Evolutionary conservation across 2,888 invertebrate species (phyloP).

Genomic region (Allophyes oxyacanthae): DNA sequence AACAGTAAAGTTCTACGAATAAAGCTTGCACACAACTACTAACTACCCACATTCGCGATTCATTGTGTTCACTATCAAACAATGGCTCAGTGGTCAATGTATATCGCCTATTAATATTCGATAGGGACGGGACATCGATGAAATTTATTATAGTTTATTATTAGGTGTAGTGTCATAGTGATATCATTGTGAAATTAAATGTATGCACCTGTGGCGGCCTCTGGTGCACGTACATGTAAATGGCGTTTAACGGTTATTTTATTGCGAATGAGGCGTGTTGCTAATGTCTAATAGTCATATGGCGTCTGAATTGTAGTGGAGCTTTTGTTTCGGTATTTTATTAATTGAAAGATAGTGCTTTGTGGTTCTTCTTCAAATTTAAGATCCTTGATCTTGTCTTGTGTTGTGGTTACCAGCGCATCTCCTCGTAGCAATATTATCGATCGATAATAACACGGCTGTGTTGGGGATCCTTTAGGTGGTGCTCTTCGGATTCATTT

Average conservation of each 20-base stretch:
- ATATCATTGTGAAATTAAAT: conserved; percentile 64
- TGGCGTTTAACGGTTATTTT: conserved; percentile 45
- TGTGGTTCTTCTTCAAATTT: too few relatives aligned
- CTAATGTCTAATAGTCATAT: conserved; percentile 32
- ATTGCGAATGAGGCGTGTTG: conserved; percentile 35
- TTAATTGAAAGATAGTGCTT: neutral
- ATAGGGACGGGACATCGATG: conserved; percentile 56
- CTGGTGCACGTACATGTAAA: conserved; percentile 47
- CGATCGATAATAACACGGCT: too few relatives aligned
- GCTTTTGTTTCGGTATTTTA: conserved; percentile 16
- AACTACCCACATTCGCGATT: conserved; percentile 28
- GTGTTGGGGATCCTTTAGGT: too few relatives aligned
- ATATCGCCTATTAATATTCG: conserved; percentile 56
- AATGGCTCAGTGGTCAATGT: conserved; percentile 34
- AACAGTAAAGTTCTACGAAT: conserved; percentile 7
- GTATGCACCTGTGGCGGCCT: conserved; percentile 39
- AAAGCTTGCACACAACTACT: conserved; percentile 20
- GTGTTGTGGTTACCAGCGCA: too few relatives aligned
- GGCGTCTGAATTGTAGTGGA: conserved; percentile 8
- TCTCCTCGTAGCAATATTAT: too few relatives aligned
- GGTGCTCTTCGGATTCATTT: too few relatives aligned
- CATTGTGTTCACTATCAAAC: conserved; percentile 25
- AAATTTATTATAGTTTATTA: conserved; percentile 74
- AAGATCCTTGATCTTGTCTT: too few relatives aligned
- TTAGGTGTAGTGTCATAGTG: conserved; percentile 67